Conservation (phyloP, 2,888 invertebrate species). For the Harpalus rufipes region DNA sequence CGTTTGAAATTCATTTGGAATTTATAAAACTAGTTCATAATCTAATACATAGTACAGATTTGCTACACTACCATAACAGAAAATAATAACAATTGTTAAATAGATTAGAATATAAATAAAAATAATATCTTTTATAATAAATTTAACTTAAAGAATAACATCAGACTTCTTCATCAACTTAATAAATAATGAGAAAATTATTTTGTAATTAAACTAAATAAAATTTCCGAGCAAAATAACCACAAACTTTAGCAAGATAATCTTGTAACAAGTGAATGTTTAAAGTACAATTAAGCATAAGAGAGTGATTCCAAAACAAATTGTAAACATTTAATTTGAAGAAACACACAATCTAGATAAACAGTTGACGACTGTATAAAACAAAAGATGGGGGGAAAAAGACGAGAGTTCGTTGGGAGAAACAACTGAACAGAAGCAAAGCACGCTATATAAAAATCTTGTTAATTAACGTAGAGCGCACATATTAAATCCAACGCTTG, state of each 20-base stretch:
- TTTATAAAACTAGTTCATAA: too few relatives aligned
- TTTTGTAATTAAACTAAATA: neutral
- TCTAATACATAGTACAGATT: too few relatives aligned
- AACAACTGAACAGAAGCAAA: conserved; percentile 43
- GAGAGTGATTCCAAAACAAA: conserved; percentile 16
- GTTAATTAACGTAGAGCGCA: conserved; percentile 61
- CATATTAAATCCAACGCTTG: conserved; percentile 62
- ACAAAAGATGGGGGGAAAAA: conserved; percentile 47
- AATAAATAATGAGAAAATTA: neutral
- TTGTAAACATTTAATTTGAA: conserved; percentile 45
- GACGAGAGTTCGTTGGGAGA: conserved; percentile 16
- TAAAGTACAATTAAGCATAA: conserved; percentile 17
- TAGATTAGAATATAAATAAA: too few relatives aligned
- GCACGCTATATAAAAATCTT: conserved; percentile 56
- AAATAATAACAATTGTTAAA: too few relatives aligned
- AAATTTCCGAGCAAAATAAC: neutral
- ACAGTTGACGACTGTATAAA: conserved; percentile 32
- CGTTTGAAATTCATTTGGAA: too few relatives aligned
- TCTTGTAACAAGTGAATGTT: neutral
- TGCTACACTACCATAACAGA: too few relatives aligned
- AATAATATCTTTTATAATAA: too few relatives aligned
- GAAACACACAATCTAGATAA: conserved; percentile 49
- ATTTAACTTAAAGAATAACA: too few relatives aligned
- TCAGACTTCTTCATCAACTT: too few relatives aligned
- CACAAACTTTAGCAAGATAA: neutral